These are phyloP conservation scores for Metridium senile DNA, from an alignment of 92 coral and sea anemone genomes.

Conservation along the genomic window DNA sequence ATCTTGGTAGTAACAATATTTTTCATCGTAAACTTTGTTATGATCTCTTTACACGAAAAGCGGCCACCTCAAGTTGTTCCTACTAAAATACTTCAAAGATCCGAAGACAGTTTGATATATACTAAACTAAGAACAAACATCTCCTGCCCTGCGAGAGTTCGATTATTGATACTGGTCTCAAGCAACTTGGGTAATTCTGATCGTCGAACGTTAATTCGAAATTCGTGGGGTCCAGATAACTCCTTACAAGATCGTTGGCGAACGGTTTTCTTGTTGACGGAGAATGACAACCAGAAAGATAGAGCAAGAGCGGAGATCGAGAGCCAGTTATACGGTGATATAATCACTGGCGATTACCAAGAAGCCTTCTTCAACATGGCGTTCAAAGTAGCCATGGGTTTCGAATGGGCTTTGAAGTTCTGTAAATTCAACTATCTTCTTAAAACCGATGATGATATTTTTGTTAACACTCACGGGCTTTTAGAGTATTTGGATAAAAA, in stretches of 20 bases:
- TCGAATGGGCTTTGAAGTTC: conserved; percentile 69
- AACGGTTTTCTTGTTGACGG: conserved; percentile 61
- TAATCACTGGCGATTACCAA: conserved; percentile 50
- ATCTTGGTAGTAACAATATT: not conserved
- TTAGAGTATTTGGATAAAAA: conserved; percentile 36
- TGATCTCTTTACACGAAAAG: not conserved
- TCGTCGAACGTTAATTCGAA: conserved; percentile 59
- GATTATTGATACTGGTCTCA: conserved; percentile 59
- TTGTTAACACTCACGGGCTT: conserved; percentile 57
- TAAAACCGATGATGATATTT: conserved; percentile 68
- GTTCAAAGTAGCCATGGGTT: conserved; percentile 78
- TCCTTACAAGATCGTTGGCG: conserved; percentile 48
- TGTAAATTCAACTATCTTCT: conserved; percentile 57
- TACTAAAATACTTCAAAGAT: not conserved
- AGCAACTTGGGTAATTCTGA: conserved; percentile 68
- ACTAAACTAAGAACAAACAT: not conserved
- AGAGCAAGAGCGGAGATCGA: conserved; percentile 34
- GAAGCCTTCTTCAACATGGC: conserved; percentile 70
- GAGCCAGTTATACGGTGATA: conserved; percentile 57
- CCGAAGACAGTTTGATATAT: not conserved
- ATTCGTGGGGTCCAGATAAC: conserved; percentile 65
- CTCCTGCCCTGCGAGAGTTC: conserved; percentile 37
- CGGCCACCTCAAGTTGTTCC: not conserved
- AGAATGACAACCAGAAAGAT: conserved; percentile 44
- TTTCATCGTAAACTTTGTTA: not conserved